Conservation (phyloP, 2,113 vertebrate genomes). For the Laterallus jamaicensis region DNA sequence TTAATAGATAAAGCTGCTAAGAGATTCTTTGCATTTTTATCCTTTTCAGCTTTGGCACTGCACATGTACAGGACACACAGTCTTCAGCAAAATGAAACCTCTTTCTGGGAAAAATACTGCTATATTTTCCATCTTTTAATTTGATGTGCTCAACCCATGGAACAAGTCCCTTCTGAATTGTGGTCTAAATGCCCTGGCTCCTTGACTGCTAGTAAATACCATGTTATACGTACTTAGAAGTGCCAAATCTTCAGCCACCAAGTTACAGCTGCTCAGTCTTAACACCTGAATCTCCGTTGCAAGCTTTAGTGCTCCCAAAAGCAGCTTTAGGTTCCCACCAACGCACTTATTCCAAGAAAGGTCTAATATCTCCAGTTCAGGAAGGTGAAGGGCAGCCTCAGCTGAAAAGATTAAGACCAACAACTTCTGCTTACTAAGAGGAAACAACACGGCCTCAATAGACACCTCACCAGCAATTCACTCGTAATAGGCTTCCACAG, state of each 20-base stretch:
- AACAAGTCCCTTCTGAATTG: constrained; percentile 21
- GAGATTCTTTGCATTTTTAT: not conserved
- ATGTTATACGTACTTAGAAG: constrained; percentile 78
- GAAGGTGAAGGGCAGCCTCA: constrained; percentile 75
- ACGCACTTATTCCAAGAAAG: constrained; percentile 93
- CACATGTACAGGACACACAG: not conserved
- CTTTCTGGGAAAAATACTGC: not conserved
- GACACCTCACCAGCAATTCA: constrained; percentile 45
- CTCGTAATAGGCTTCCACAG: not conserved
- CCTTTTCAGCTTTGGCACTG: not conserved
- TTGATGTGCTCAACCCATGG: not conserved
- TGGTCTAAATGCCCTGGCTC: not conserved
- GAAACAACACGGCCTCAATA: constrained; percentile 12
- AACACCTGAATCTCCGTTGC: constrained; percentile 76
- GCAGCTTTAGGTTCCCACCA: constrained; percentile 80
- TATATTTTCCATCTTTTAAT: constrained; percentile 8
- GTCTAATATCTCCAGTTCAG: constrained; percentile 79
- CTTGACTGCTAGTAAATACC: constrained; percentile 21
- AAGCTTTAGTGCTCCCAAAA: constrained; percentile 79
- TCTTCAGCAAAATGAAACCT: not conserved
- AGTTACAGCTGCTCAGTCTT: constrained; percentile 88
- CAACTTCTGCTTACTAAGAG: constrained; percentile 57
- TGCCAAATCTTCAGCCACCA: constrained; percentile 80
- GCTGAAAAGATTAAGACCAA: constrained; percentile 75
- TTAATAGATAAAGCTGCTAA: not conserved